Evolutionary conservation across 2,888 invertebrate genomes (phyloP).

Genomic region (Globia sparganii): DNA sequence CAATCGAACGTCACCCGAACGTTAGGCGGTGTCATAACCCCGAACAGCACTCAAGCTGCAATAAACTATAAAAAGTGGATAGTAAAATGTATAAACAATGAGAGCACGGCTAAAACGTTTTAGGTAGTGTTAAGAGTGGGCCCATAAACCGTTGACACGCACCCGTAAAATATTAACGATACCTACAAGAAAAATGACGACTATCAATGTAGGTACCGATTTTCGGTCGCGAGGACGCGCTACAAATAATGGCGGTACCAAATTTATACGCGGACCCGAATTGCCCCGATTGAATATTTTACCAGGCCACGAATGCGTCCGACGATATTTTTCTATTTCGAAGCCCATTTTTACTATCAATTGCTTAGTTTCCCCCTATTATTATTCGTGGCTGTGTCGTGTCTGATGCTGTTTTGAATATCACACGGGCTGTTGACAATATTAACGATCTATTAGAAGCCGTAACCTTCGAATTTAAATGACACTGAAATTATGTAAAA

Average conservation of each 20-base stretch:
- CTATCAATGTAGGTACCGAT: constrained; percentile 89
- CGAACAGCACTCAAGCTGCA: constrained; percentile 83
- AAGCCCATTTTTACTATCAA: constrained; percentile 89
- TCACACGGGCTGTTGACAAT: constrained; percentile 64
- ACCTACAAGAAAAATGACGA: constrained; percentile 89
- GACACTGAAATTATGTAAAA: constrained; percentile 52
- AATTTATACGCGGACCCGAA: constrained; percentile 90
- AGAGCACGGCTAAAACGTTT: constrained; percentile 89
- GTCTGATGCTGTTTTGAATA: constrained; percentile 63
- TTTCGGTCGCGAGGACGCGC: constrained; percentile 88
- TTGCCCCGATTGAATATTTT: constrained; percentile 90
- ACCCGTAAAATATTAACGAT: constrained; percentile 90
- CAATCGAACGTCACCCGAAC: constrained; percentile 82
- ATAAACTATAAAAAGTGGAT: constrained; percentile 89
- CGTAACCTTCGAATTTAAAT: constrained; percentile 57
- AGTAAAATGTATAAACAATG: constrained; percentile 90
- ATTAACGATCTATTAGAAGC: constrained; percentile 61
- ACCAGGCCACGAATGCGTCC: constrained; percentile 89
- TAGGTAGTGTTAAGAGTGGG: constrained; percentile 90
- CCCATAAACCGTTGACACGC: constrained; percentile 90
- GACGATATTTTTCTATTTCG: constrained; percentile 90
- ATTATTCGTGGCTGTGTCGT: constrained; percentile 82
- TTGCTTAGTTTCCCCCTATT: constrained; percentile 89
- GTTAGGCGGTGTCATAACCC: constrained; percentile 83
- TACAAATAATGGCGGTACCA: constrained; percentile 89